Conservation (phyloP, 2,888 invertebrate species). For the Idaea straminata region DNA sequence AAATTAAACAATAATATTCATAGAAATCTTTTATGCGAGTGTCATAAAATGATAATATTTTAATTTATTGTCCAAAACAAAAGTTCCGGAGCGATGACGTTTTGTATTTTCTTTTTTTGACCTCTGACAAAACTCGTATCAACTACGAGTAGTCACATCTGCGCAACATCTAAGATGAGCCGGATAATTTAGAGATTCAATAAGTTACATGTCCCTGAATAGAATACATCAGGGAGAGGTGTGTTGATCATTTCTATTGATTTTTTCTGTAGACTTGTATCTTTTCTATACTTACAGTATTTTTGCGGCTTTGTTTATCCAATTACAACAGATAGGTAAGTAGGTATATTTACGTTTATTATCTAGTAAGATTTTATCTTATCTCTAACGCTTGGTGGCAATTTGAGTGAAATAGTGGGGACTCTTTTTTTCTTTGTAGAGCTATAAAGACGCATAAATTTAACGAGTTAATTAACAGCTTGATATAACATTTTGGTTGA, state of each 20-base stretch:
- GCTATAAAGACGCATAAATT: constrained; percentile 16
- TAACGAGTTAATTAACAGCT: neutral
- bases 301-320: constrained; percentile 26
- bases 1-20: constrained; percentile 35
- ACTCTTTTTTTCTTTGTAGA: constrained; percentile 26
- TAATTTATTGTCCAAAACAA: constrained; percentile 4
- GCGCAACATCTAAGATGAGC: constrained; percentile 4
- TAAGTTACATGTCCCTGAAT: constrained; percentile 12
- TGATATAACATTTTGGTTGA: constrained; percentile 7
- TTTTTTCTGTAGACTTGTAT: neutral
- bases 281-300: neutral
- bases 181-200: constrained; percentile 16
- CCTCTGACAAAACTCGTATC: neutral
- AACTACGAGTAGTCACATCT: neutral
- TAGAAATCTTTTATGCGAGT: constrained; percentile 5
- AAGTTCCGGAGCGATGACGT: neutral
- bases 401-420: constrained; percentile 42
- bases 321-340: constrained; percentile 23
- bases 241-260: neutral
- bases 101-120: neutral
- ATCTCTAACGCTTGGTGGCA: constrained; percentile 50
- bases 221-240: constrained; percentile 1
- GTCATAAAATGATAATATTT: constrained; percentile 18
- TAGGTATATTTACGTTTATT: constrained; percentile 38
- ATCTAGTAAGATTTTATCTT: constrained; percentile 50